Evolutionary conservation across 37 sponge, comb jelly and placozoan genomes (phyloP).

Genomic region (Spongia lamella): DNA sequence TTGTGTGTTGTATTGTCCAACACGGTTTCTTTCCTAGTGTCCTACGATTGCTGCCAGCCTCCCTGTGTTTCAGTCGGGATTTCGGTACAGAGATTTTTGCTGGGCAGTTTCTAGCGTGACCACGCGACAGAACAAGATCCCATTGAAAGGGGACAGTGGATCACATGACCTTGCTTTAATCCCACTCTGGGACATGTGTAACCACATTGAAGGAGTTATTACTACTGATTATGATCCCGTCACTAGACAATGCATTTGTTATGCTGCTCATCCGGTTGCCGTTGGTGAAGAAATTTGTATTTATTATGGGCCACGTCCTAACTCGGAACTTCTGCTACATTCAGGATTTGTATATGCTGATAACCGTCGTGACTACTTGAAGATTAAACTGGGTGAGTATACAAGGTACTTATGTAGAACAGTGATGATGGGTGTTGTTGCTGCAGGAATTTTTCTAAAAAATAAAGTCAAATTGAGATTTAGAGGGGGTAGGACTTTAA

Average conservation of each 20-base stretch:
- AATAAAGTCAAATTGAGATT: too few species aligned
- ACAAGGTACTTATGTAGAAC: too few species aligned
- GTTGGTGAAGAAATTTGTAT: conserved; percentile 65
- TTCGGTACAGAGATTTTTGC: conserved; percentile 59
- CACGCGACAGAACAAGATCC: conserved; percentile 79
- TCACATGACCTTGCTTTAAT: conserved; percentile 53
- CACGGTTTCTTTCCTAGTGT: background rate
- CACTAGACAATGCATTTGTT: conserved; percentile 38
- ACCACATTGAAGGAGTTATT: conserved; percentile 58
- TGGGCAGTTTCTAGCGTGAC: conserved; percentile 81
- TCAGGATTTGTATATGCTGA: conserved; percentile 66
- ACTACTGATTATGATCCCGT: conserved; percentile 60
- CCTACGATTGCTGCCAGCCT: conserved; percentile 13
- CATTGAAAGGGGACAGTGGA: background rate
- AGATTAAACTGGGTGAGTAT: conserved; percentile 57
- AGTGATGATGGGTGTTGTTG: too few species aligned
- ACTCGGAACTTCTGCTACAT: conserved; percentile 67
- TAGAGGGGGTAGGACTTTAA: too few species aligned
- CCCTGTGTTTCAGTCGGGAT: conserved; percentile 43
- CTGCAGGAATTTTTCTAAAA: too few species aligned
- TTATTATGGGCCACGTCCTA: conserved; percentile 70
- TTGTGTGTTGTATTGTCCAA: conserved; percentile 15
- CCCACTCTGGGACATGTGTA: conserved; percentile 83
- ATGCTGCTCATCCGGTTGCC: conserved; percentile 7
- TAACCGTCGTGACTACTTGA: conserved; percentile 47